phyloP scores from a whole-genome alignment of 2,113 vertebrate species.

The Pangasianodon hypophthalmus region DNA sequence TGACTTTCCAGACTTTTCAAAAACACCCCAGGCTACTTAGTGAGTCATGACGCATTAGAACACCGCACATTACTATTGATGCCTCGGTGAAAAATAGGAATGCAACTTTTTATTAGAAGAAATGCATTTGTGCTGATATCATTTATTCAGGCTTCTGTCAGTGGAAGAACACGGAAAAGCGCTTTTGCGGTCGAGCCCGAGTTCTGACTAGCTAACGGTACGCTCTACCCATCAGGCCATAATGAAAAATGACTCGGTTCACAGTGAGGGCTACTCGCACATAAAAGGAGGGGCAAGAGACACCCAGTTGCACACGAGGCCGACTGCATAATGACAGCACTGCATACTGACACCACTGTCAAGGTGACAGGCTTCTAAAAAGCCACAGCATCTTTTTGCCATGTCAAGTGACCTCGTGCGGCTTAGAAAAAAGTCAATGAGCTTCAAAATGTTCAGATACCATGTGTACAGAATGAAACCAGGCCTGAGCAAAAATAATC shows the following conservation, averaged over 20 bases:
- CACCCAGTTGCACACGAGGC: background rate
- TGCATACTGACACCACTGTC: conserved; percentile 19
- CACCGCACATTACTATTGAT: conserved; percentile 49
- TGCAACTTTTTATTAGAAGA: conserved; percentile 42
- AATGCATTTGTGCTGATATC: conserved; percentile 41
- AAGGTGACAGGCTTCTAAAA: conserved; percentile 30
- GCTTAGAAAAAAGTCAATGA: background rate
- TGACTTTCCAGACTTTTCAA: conserved; percentile 22
- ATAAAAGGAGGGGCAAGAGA: background rate
- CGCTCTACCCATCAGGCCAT: background rate
- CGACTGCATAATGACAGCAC: background rate
- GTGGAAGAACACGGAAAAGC: conserved; percentile 48
- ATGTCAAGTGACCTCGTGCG: background rate
- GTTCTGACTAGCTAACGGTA: conserved; percentile 31
- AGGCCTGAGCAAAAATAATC: background rate
- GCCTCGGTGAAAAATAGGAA: conserved; percentile 37
- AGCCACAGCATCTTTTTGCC: background rate
- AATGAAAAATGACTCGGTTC: conserved; percentile 43
- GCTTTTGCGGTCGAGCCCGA: conserved; percentile 33
- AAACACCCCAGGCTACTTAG: background rate
- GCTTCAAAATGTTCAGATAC: background rate
- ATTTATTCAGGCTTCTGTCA: conserved; percentile 53
- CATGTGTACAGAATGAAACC: background rate
- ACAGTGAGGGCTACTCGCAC: background rate
- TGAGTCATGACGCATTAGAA: conserved; percentile 28